phyloP scores from a whole-genome alignment of 1,140 invertebrate species.

The fruit fly (Drosophila melanogaster) region DNA sequence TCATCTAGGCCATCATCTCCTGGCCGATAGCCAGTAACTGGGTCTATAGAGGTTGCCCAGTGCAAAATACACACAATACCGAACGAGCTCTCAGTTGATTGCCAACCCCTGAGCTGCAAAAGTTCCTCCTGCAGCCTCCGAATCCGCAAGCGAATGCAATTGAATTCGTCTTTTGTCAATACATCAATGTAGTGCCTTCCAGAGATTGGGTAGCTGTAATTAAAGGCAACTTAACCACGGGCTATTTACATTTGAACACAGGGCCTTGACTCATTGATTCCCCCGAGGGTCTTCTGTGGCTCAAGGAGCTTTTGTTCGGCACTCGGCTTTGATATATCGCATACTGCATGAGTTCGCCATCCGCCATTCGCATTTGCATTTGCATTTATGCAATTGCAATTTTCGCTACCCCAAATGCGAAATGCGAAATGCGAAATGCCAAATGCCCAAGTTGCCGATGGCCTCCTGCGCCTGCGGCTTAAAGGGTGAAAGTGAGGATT shows the following conservation, averaged over 20 bases:
- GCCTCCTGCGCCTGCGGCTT: conserved; percentile 39
- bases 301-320: conserved; percentile 68
- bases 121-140: conserved; percentile 21
- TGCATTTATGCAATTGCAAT: conserved; percentile 28
- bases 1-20: conserved; percentile 10
- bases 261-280: conserved; percentile 74
- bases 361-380: conserved; percentile 21
- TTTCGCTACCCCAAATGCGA: conserved; percentile 10
- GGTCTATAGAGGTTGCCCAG: conserved; percentile 14
- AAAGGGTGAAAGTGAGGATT: conserved; percentile 80
- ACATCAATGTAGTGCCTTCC: not conserved
- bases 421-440: not conserved
- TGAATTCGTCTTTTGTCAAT: conserved; percentile 54
- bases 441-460: conserved; percentile 10
- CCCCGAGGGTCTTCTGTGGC: conserved; percentile 31
- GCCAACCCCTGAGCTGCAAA: conserved; percentile 37
- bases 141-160: conserved; percentile 38
- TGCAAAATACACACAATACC: conserved; percentile 27
- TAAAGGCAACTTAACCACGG: conserved; percentile 62
- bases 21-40: conserved; percentile 42
- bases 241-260: conserved; percentile 63
- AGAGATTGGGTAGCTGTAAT: conserved; percentile 39
- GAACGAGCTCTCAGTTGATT: conserved; percentile 19
- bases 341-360: conserved; percentile 1
- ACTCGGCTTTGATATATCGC: conserved; percentile 37